These are phyloP conservation scores for Chaetogeoica ovagalla DNA, from an alignment of 2,888 invertebrate species.

Conservation along the genomic window DNA sequence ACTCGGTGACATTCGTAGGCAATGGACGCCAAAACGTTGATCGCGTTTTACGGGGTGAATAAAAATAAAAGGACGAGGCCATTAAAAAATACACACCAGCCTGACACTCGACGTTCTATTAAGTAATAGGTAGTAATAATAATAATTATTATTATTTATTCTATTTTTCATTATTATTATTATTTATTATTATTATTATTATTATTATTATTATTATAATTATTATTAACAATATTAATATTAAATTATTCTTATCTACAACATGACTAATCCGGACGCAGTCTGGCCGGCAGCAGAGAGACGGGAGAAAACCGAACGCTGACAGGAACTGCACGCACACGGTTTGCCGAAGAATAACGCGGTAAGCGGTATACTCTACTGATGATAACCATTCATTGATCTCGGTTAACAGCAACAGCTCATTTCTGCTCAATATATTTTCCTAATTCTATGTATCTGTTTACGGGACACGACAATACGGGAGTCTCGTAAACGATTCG, in stretches of 20 bases:
- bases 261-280: slow-evolving; percentile 39
- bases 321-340: slow-evolving; percentile 16
- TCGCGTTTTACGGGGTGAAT: slow-evolving; percentile 35
- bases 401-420: too few relatives aligned
- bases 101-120: slow-evolving; percentile 43
- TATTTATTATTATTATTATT: slow-evolving; percentile 20
- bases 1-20: slow-evolving; percentile 40
- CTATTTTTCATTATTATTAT: slow-evolving; percentile 32
- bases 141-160: slow-evolving; percentile 15
- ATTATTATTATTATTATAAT: slow-evolving; percentile 38
- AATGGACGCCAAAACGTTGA: slow-evolving; percentile 34
- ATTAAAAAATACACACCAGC: slow-evolving; percentile 20
- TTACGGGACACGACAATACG: too few relatives aligned
- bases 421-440: too few relatives aligned
- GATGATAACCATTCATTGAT: too few relatives aligned
- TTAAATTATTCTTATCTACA: slow-evolving; percentile 38
- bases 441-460: too few relatives aligned
- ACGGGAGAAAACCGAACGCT: neutral
- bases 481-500: too few relatives aligned
- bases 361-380: too few relatives aligned
- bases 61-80: slow-evolving; percentile 35
- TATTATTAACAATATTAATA: slow-evolving; percentile 48
- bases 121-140: slow-evolving; percentile 30
- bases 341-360: neutral
- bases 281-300: slow-evolving; percentile 1